Base-by-base conservation (phyloP, 2,113 vertebrate genomes). In the Phaethon lepturus region DNA sequence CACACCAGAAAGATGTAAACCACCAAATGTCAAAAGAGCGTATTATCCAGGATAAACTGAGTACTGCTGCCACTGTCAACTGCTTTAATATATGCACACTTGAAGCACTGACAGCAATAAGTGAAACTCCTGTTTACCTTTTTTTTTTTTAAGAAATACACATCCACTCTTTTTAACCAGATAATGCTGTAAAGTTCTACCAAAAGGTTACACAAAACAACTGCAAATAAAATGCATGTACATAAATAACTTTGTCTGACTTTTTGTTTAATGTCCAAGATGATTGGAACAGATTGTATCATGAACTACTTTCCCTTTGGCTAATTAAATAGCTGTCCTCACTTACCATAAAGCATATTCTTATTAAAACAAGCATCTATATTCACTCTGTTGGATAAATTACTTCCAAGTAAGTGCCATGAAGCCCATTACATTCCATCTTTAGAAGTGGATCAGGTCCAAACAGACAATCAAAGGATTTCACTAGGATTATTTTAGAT, bases 401-500 rank as follows among this genome's bases (percentile, higher is more conserved):
- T 98, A 99, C 98, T 98, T 98, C 96, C 98, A 98, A 98, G 98
- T 98, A 98, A 99, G 99, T 99, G 99, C 99, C 99, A 99, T 98
- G 98, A 98, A 99, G 98, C 98, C 99, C 99, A 99, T 99, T 99
- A 99, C 98, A 98, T 97, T 96, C 98, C 97, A 99, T 98, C 98
- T 99, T 98, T 98, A 98, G 98, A 98, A 98, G 99, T 99, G 99
- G 99, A 99, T 98, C 98, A 72, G 95, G 98, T 99, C 99, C 99
- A 99, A 99, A 99, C 98, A 98, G 98, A 99, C 99, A 99, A 99
- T 99, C 99, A 99, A 99, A 99, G 98, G 99, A 99, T 99, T 99
- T 99, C 98, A 98, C 97, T 98, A 98, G 99, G 99, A 99, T 99
- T 99, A 99, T 99, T 99, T 98, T 98, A 98, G 99, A 99, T 99